Conservation (phyloP, 1,140 invertebrate genomes). For the Orius laevigatus region DNA sequence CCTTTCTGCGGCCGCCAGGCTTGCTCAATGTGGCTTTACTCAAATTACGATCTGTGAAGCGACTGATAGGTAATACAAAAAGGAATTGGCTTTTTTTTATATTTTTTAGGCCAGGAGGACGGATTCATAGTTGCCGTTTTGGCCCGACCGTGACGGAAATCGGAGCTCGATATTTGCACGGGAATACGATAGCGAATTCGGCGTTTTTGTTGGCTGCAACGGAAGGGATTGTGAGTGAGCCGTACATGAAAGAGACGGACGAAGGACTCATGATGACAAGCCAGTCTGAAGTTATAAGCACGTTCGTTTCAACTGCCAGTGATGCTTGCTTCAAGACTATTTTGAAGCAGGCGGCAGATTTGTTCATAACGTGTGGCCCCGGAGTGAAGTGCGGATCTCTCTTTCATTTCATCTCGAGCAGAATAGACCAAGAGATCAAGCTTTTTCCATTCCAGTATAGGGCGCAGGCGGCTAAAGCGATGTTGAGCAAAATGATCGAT, state of each 20-base stretch:
- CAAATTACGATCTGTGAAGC: conserved; percentile 56
- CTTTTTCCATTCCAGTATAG: conserved; percentile 13
- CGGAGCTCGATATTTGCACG: conserved; percentile 45
- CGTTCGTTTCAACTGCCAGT: conserved; percentile 39
- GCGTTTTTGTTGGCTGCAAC: conserved; percentile 45
- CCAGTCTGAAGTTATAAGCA: conserved; percentile 42
- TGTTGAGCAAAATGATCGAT: conserved; percentile 22
- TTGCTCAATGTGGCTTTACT: conserved; percentile 46
- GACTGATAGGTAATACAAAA: conserved; percentile 39
- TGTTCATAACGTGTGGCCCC: conserved; percentile 26
- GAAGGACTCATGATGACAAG: conserved; percentile 42
- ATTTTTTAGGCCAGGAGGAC: conserved; percentile 41
- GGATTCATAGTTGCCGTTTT: conserved; percentile 55
- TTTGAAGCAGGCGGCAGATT: conserved; percentile 26
- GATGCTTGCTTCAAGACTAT: conserved; percentile 42
- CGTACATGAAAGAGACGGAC: conserved; percentile 22
- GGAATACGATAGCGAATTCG: conserved; percentile 44
- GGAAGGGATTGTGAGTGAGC: conserved; percentile 39
- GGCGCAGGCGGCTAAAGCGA: conserved; percentile 10
- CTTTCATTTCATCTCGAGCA: neutral
- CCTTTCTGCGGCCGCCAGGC: conserved; percentile 50
- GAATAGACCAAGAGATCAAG: conserved; percentile 14
- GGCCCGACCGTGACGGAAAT: conserved; percentile 54
- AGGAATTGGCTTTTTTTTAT: neutral
- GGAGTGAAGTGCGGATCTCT: conserved; percentile 32